phyloP scores from a whole-genome alignment of 1,140 invertebrate genomes.

The Leptinotarsa undecemlineata region DNA sequence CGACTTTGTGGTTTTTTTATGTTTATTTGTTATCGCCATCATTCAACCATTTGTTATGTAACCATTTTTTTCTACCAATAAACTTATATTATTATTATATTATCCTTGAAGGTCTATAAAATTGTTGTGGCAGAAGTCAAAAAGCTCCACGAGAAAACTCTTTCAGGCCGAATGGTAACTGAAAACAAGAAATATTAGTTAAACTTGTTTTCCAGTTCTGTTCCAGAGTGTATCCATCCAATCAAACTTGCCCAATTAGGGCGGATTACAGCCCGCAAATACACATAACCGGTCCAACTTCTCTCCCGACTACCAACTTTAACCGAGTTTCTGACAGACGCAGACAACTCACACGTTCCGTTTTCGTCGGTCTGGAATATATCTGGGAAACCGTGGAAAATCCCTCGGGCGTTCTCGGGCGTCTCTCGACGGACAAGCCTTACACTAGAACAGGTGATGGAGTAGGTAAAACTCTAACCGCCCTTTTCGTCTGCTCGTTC shows the following conservation, averaged over 20 bases:
- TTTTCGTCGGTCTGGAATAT: slow-evolving; percentile 5
- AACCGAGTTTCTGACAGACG: background rate
- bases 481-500: background rate
- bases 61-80: no score
- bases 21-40: no score
- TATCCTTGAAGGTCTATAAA: no score
- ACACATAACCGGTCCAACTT: background rate
- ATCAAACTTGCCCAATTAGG: slow-evolving; percentile 2
- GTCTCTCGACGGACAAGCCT: background rate
- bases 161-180: no score
- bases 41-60: no score
- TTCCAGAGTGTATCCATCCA: background rate
- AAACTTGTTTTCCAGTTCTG: background rate
- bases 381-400: slow-evolving; percentile 4
- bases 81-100: no score
- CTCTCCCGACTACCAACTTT: background rate
- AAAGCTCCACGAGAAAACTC: no score
- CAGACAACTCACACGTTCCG: background rate
- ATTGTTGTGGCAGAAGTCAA: no score
- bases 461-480: background rate
- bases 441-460: background rate
- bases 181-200: no score
- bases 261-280: background rate
- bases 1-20: no score
- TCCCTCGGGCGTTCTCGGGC: slow-evolving; percentile 3